Evolutionary conservation across 37 sponge, comb jelly and placozoan species (phyloP).

Genomic region (Aplysina aerophoba): DNA sequence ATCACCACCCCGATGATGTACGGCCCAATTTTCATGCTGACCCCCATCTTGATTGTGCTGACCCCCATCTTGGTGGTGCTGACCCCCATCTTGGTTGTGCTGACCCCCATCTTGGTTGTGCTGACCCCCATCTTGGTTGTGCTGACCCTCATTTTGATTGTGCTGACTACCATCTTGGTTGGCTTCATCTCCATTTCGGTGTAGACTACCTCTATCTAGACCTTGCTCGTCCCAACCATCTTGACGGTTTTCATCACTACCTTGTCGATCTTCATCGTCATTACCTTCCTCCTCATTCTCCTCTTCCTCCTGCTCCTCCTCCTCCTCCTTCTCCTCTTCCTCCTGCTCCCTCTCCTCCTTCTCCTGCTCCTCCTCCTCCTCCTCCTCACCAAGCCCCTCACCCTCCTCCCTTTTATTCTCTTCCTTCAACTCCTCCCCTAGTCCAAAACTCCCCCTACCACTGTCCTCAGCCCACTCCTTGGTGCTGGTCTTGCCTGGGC

Average conservation of each 20-base stretch:
- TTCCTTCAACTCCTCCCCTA: not conserved
- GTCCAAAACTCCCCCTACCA: not conserved
- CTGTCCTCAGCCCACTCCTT: not conserved
- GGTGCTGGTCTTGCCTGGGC: not conserved
- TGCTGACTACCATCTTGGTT: no score
- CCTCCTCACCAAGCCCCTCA: not conserved
- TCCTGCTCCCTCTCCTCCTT: constrained; percentile 31
- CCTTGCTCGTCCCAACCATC: not conserved
- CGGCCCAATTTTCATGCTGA: no score
- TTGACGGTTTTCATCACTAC: not conserved
- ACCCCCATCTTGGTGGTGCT: no score
- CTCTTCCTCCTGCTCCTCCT: not conserved
- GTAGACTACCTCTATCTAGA: not conserved
- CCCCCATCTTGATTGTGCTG: no score
- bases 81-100: no score
- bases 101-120: no score
- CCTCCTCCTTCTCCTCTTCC: not conserved
- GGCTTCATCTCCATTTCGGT: not conserved
- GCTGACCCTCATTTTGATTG: no score
- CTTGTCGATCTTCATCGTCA: not conserved
- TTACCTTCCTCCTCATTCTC: not conserved
- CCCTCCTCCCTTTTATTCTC: not conserved
- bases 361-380: not conserved
- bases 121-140: no score
- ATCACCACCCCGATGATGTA: no score